Percentiles rank a stretch among this genome's conserved stretches.
Conservation (phyloP, 1,140 invertebrate species). For the Diabrotica virgifera region DNA sequence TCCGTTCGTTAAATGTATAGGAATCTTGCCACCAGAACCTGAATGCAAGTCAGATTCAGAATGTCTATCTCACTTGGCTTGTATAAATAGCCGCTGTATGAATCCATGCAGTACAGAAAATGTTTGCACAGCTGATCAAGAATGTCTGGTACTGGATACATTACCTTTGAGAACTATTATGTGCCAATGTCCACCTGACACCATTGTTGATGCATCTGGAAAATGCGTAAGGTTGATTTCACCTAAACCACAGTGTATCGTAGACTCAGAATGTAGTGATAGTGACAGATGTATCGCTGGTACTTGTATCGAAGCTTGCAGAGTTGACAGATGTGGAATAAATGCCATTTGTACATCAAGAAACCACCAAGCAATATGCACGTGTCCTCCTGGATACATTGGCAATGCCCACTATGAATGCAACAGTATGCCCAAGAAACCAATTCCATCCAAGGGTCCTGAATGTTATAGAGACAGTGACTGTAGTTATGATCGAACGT, state of each 20-base stretch:
- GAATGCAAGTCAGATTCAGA: conserved; percentile 75
- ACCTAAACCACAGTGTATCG: conserved; percentile 59
- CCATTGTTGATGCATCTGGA: conserved; percentile 60
- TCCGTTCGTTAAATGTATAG: conserved; percentile 71
- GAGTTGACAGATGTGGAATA: conserved; percentile 71
- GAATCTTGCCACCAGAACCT: conserved; percentile 43
- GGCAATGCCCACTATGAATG: conserved; percentile 84
- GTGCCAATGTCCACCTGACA: conserved; percentile 76
- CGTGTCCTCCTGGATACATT: conserved; percentile 72
- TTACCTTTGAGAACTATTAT: conserved; percentile 75
- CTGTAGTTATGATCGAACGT: conserved; percentile 69
- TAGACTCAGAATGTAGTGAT: conserved; percentile 70
- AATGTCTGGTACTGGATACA: conserved; percentile 75
- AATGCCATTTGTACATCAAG: conserved; percentile 79
- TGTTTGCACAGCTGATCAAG: conserved; percentile 70
- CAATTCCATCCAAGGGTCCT: conserved; percentile 50
- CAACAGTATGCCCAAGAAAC: conserved; percentile 53
- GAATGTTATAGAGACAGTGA: conserved; percentile 77
- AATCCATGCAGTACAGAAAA: conserved; percentile 69
- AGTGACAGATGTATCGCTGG: conserved; percentile 71
- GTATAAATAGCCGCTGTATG: conserved; percentile 71
- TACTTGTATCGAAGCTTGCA: conserved; percentile 76
- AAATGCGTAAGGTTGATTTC: conserved; percentile 58
- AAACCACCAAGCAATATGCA: conserved; percentile 73
- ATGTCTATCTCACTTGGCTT: conserved; percentile 69